Conservation (phyloP, 1,140 invertebrate genomes). For the Galendromus occidentalis region DNA sequence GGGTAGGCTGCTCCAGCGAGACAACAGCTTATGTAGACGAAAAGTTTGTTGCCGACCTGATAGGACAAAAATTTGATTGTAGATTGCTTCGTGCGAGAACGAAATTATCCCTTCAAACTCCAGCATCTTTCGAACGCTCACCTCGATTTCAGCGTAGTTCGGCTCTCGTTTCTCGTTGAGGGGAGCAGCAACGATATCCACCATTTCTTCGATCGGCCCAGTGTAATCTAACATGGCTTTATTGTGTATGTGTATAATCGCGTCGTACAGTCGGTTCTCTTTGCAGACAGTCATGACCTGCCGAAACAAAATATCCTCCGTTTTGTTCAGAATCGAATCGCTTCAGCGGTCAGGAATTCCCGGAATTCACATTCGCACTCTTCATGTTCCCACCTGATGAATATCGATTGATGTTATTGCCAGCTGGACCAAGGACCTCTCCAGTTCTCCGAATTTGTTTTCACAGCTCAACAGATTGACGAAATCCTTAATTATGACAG, state of each 20-base stretch:
- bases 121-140: neutral
- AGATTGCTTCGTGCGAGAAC: too few species aligned
- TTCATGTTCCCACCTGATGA: constrained; percentile 45
- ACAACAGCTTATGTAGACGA: constrained; percentile 75
- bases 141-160: constrained; percentile 6
- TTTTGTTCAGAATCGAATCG: too few species aligned
- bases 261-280: constrained; percentile 55
- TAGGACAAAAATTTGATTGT: too few species aligned
- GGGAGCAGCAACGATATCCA: neutral
- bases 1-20: constrained; percentile 76
- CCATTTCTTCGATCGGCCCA: constrained; percentile 46
- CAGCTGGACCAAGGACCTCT: constrained; percentile 56
- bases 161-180: neutral
- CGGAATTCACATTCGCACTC: too few species aligned
- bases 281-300: constrained; percentile 52
- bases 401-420: constrained; percentile 67
- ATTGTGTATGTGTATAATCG: constrained; percentile 70
- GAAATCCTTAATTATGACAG: constrained; percentile 36
- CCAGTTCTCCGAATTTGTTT: constrained; percentile 39
- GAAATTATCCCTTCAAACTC: neutral
- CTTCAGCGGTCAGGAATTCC: too few species aligned
- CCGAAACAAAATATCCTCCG: too few species aligned
- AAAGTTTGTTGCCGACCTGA: constrained; percentile 58
- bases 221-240: constrained; percentile 61
- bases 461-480: constrained; percentile 33